Evolutionary conservation across 2,113 vertebrate species (phyloP).

Genomic region (Neolamprologus fasciatus): DNA sequence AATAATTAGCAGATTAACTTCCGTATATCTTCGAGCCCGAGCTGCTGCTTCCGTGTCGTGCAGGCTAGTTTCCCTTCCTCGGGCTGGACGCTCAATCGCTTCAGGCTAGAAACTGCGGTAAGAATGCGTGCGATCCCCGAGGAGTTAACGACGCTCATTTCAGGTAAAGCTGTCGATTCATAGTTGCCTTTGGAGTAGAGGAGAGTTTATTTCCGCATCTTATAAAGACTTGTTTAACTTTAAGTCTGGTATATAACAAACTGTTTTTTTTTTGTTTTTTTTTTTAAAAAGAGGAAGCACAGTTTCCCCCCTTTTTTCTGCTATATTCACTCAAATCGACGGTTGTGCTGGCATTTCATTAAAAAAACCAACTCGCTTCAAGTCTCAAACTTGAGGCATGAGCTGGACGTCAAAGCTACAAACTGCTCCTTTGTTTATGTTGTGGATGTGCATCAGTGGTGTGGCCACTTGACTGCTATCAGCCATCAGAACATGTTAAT

Average conservation of each 20-base stretch:
- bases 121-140: conserved; percentile 66
- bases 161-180: conserved; percentile 50
- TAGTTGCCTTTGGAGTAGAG: neutral
- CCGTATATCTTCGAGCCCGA: conserved; percentile 23
- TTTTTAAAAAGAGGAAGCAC: neutral
- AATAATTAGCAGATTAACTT: conserved; percentile 45
- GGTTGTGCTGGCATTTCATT: neutral
- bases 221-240: neutral
- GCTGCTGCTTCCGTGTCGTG: conserved; percentile 49
- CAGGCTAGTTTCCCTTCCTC: neutral
- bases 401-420: neutral
- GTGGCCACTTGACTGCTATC: neutral
- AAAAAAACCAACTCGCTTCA: neutral
- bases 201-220: neutral
- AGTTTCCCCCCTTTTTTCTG: neutral
- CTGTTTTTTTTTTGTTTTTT: too few relatives aligned
- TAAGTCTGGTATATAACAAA: neutral
- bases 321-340: neutral
- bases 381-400: neutral
- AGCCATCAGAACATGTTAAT: neutral
- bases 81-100: neutral
- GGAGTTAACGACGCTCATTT: conserved; percentile 64
- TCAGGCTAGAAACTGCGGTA: neutral
- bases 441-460: neutral
- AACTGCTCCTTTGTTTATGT: neutral